Evolutionary conservation across 2,888 invertebrate species (phyloP).

Genomic region (Torymus aiolomorphi): DNA sequence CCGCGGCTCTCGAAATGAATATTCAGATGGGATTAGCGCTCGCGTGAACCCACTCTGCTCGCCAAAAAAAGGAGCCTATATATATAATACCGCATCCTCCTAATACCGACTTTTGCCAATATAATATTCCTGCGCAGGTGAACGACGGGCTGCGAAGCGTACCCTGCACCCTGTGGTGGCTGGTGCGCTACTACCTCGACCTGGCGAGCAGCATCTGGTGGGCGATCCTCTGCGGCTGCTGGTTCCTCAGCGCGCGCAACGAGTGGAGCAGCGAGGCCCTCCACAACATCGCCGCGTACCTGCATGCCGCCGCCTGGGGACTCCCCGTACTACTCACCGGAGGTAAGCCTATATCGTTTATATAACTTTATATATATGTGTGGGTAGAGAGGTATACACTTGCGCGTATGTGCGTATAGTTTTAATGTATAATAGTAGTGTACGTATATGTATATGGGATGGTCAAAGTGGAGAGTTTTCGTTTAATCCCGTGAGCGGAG

Average conservation of each 20-base stretch:
- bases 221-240: conserved; percentile 90
- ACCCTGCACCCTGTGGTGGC: conserved; percentile 85
- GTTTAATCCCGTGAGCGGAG: neutral
- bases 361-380: no score
- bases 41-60: no score
- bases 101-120: no score
- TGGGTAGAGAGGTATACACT: no score
- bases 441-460: no score
- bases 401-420: no score
- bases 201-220: conserved; percentile 91
- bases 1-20: no score
- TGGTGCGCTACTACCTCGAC: conserved; percentile 86
- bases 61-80: no score
- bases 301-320: conserved; percentile 93
- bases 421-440: no score
- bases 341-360: conserved; percentile 72
- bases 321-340: conserved; percentile 91
- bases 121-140: conserved; percentile 60
- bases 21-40: no score
- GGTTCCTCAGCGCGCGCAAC: conserved; percentile 92
- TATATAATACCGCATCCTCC: no score
- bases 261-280: conserved; percentile 96
- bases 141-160: conserved; percentile 77
- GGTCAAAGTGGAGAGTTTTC: no score
- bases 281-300: conserved; percentile 89